Evolutionary conservation across 2,888 invertebrate genomes (phyloP).

Genomic region (Pterostichus madidus): DNA sequence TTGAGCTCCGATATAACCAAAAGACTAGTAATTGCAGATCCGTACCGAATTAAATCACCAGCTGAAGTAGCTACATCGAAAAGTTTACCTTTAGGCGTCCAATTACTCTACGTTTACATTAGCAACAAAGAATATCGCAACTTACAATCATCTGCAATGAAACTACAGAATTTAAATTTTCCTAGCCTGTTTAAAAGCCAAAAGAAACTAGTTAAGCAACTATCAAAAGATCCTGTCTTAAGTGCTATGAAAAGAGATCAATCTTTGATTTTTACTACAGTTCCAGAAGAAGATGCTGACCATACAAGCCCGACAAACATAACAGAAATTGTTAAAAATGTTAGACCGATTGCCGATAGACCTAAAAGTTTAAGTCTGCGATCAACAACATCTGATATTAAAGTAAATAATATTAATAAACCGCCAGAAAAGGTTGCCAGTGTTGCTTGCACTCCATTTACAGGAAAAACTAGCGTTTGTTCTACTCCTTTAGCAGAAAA

Average conservation of each 20-base stretch:
- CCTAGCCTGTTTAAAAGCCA: slow-evolving; percentile 67
- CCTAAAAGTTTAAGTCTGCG: slow-evolving; percentile 76
- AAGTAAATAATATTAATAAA: slow-evolving; percentile 59
- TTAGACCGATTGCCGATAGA: slow-evolving; percentile 71
- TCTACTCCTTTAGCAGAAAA: slow-evolving; percentile 90
- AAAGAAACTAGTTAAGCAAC: slow-evolving; percentile 69
- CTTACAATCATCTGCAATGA: slow-evolving; percentile 77
- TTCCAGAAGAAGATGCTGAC: slow-evolving; percentile 86
- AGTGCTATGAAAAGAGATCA: slow-evolving; percentile 88
- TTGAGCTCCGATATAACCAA: slow-evolving; percentile 87
- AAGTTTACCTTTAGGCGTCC: slow-evolving; percentile 88
- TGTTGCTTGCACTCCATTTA: slow-evolving; percentile 77
- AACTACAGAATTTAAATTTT: slow-evolving; percentile 72
- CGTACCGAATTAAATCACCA: slow-evolving; percentile 89
- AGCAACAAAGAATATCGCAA: slow-evolving; percentile 81
- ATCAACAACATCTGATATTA: slow-evolving; percentile 73
- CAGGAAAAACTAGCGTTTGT: slow-evolving; percentile 87
- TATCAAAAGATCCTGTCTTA: slow-evolving; percentile 77
- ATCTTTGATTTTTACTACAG: slow-evolving; percentile 89
- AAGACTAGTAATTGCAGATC: slow-evolving; percentile 89
- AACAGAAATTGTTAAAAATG: slow-evolving; percentile 68
- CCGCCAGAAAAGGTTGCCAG: slow-evolving; percentile 41
- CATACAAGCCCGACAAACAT: slow-evolving; percentile 67
- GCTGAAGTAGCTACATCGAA: slow-evolving; percentile 83
- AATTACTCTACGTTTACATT: slow-evolving; percentile 88